phyloP scores from a whole-genome alignment of 2,797 vertebrate species.

The Scomberomorus guttatus region DNA sequence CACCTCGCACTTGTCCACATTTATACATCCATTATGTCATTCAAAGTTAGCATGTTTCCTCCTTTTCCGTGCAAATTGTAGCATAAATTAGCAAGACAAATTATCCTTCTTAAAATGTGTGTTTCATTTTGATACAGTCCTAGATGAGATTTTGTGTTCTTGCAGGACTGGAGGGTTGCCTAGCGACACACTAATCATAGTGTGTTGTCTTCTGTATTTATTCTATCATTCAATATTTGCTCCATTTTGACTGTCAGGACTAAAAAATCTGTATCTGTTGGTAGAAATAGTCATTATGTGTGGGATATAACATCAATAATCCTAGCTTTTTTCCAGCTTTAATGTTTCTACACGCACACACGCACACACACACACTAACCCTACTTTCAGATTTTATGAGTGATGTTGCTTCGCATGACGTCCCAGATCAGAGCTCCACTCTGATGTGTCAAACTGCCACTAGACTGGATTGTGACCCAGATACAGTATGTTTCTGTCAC shows the following conservation, averaged over 20 bases:
- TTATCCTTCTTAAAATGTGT: neutral
- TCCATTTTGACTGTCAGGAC: slow-evolving; percentile 15
- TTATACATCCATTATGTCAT: neutral
- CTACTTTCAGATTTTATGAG: neutral
- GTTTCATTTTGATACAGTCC: neutral
- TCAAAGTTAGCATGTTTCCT: neutral
- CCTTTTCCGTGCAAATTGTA: neutral
- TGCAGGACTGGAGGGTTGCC: slow-evolving; percentile 10
- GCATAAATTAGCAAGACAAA: neutral
- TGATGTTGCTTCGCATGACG: slow-evolving; percentile 9
- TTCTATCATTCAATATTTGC: slow-evolving; percentile 4
- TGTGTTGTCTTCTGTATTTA: slow-evolving; percentile 11
- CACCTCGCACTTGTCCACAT: neutral
- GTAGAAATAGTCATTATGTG: neutral
- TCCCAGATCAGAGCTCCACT: slow-evolving; percentile 11
- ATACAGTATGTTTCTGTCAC: slow-evolving; percentile 44
- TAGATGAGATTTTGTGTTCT: slow-evolving; percentile 22
- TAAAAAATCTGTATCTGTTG: slow-evolving; percentile 1
- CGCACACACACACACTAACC: neutral
- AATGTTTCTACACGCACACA: neutral
- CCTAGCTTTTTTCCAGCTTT: neutral
- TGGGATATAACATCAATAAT: neutral
- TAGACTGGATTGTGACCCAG: slow-evolving; percentile 61
- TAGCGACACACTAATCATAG: slow-evolving; percentile 19
- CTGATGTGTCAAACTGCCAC: slow-evolving; percentile 36